Evolutionary conservation across 2,113 vertebrate genomes (phyloP).

Genomic region (Mirounga angustirostris): DNA sequence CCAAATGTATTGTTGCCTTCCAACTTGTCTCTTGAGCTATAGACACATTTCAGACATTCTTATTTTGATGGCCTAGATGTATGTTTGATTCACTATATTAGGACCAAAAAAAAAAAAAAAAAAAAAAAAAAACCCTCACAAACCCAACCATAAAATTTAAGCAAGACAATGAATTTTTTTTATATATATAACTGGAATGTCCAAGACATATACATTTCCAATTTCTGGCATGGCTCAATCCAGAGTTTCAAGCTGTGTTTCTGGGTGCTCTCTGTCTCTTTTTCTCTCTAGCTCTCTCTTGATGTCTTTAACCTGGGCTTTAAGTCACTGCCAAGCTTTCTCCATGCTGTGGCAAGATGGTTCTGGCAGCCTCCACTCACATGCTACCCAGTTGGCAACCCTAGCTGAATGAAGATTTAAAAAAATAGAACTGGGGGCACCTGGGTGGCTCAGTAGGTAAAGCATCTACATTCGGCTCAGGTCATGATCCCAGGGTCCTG

Average conservation of each 20-base stretch:
- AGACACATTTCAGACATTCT: not conserved
- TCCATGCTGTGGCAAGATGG: not conserved
- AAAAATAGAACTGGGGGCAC: not conserved
- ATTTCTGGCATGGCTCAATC: not conserved
- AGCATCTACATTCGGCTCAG: no score
- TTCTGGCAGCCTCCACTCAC: not conserved
- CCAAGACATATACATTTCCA: not conserved
- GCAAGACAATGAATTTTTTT: not conserved
- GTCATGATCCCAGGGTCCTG: no score
- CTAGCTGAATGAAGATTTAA: not conserved
- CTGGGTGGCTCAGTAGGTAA: no score
- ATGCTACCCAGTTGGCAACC: not conserved
- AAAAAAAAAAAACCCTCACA: no score
- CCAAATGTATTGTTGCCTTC: not conserved
- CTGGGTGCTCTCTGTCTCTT: not conserved
- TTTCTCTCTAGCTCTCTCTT: not conserved
- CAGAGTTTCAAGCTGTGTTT: not conserved
- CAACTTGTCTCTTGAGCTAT: not conserved
- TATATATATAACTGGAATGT: not conserved
- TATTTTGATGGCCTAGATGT: not conserved
- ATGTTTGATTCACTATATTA: not conserved
- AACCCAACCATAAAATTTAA: not conserved
- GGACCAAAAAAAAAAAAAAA: not conserved
- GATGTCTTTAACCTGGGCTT: not conserved
- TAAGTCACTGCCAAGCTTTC: not conserved